phyloP scores from a whole-genome alignment of 2,888 invertebrate genomes.

The Erannis defoliaria region DNA sequence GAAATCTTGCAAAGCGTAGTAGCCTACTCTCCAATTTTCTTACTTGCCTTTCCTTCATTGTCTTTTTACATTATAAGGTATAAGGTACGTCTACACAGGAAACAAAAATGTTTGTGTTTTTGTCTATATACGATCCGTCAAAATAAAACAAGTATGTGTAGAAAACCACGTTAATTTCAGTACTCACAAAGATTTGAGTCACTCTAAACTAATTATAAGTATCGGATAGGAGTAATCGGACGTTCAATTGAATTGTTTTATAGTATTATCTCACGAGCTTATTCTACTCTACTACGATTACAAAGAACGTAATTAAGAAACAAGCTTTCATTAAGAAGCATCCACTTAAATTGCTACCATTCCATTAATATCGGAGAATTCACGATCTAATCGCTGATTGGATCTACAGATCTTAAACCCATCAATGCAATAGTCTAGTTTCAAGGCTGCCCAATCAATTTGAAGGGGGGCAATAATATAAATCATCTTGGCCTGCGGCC shows the following conservation, averaged over 20 bases:
- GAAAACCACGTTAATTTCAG: too few species aligned
- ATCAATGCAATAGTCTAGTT: slow-evolving; percentile 23
- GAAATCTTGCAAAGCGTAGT: too few species aligned
- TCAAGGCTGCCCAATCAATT: slow-evolving; percentile 6
- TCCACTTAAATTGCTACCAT: slow-evolving; percentile 14
- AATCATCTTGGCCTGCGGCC: background rate
- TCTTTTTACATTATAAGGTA: too few species aligned
- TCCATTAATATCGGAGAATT: slow-evolving; percentile 20
- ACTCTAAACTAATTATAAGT: too few species aligned
- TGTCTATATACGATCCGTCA: too few species aligned
- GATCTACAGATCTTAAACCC: slow-evolving; percentile 16
- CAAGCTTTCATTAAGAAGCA: slow-evolving; percentile 15
- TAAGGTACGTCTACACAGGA: too few species aligned
- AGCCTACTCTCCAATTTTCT: too few species aligned
- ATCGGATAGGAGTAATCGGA: background rate
- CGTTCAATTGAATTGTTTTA: background rate
- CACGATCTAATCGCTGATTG: slow-evolving; percentile 26
- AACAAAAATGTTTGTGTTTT: too few species aligned
- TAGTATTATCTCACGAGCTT: background rate
- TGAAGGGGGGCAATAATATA: background rate
- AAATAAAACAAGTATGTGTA: too few species aligned
- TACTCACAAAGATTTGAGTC: too few species aligned
- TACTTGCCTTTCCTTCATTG: too few species aligned
- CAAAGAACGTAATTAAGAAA: slow-evolving; percentile 15
- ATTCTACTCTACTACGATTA: slow-evolving; percentile 2